phyloP scores from a whole-genome alignment of 2,113 vertebrate genomes.

The Pionites leucogaster region DNA sequence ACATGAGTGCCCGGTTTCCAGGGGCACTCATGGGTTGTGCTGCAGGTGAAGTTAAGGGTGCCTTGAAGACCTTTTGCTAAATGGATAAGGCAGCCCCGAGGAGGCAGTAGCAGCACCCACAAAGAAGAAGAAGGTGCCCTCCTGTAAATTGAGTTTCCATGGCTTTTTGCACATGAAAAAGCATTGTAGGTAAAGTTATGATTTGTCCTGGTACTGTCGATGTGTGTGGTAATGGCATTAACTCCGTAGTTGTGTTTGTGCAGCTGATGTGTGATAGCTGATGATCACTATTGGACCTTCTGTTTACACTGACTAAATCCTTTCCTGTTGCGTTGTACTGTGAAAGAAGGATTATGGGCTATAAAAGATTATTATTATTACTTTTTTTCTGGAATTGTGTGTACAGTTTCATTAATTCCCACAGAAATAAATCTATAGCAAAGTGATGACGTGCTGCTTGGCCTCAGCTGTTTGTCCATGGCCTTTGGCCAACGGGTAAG shows the following conservation, averaged over 20 bases:
- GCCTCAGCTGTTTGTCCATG: background rate
- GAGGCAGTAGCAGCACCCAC: background rate
- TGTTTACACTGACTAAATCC: constrained; percentile 65
- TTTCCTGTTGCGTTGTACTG: constrained; percentile 55
- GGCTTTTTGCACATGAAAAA: constrained; percentile 42
- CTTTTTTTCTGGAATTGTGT: constrained; percentile 4
- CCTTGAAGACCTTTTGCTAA: background rate
- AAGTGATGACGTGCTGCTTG: background rate
- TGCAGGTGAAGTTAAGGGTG: background rate
- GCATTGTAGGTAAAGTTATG: constrained; percentile 33
- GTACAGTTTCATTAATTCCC: constrained; percentile 46
- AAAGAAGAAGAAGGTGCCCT: background rate
- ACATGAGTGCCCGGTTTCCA: background rate
- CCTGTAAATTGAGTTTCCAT: constrained; percentile 39
- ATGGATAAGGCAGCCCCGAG: background rate
- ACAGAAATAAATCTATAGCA: constrained; percentile 35
- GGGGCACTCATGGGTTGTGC: background rate
- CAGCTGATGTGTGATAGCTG: constrained; percentile 61
- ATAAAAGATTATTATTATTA: background rate
- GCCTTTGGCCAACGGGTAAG: background rate
- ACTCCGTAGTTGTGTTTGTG: constrained; percentile 50
- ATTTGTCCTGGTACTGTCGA: constrained; percentile 38
- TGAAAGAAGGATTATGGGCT: constrained; percentile 59
- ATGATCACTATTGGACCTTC: constrained; percentile 60
- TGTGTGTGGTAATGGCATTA: constrained; percentile 47